Percentiles rank a stretch among this genome's conserved stretches.
Conservation (phyloP, 2,888 invertebrate genomes). For the Schrankia costaestrigalis region DNA sequence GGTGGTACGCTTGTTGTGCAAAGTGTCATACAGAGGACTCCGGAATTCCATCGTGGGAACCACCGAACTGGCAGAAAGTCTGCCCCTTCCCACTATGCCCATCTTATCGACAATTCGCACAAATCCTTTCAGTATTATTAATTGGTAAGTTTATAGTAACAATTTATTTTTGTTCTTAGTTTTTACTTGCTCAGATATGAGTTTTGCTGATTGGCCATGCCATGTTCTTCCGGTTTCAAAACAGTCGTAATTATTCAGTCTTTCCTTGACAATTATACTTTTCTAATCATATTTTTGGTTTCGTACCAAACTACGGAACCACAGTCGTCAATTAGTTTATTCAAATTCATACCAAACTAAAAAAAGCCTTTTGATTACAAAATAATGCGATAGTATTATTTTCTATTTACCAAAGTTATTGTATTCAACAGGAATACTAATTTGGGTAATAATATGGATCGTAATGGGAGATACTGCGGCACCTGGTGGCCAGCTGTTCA, state of each 20-base stretch:
- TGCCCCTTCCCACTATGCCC: conserved; percentile 94
- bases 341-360: too few relatives aligned
- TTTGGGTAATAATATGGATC: conserved; percentile 89
- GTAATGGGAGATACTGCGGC: conserved; percentile 89
- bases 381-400: not conserved
- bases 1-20: conserved; percentile 91
- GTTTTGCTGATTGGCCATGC: too few relatives aligned
- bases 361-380: too few relatives aligned
- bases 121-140: conserved; percentile 85
- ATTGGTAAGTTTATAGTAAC: conserved; percentile 81
- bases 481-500: conserved; percentile 91
- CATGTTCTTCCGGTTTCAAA: too few relatives aligned
- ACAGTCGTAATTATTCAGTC: too few relatives aligned
- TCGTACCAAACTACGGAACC: too few relatives aligned
- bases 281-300: too few relatives aligned
- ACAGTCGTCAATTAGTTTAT: too few relatives aligned
- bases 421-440: conserved; percentile 77
- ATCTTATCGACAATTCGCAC: conserved; percentile 90
- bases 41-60: conserved; percentile 89
- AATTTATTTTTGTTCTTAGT: not conserved
- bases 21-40: conserved; percentile 88
- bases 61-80: conserved; percentile 88
- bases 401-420: not conserved
- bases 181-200: too few relatives aligned
- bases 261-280: too few relatives aligned